Base-by-base conservation (phyloP, 2,888 invertebrate genomes). In the Panopea generosa region DNA sequence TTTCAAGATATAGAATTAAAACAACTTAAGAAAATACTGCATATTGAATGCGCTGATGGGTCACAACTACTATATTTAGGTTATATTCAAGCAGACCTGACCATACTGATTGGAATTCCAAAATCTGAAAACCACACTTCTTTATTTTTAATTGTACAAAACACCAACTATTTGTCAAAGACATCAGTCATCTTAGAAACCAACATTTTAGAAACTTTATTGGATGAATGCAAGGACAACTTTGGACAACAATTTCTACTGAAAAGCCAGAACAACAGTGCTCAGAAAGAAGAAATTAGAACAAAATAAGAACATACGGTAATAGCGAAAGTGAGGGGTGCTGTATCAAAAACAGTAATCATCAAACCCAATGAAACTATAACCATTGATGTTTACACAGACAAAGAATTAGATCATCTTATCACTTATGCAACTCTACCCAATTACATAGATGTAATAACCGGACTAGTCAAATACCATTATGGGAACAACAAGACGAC, bases 381-480 rank as follows among this genome's bases (percentile, higher is more conserved):
- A 0, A 20, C 26, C 2, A 18, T 76, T 6, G 11, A 7, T 11
- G 67, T 52, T 2, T 67, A 49, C 40, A 59, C 66, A 16, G 71
- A 76, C 38, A 71, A 56, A 49, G 57, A 63, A 43, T n/a, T 70
- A 4, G 33, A 63, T 14, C 53, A 70, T 49, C 45, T 20, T 4
- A 24, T 14, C 1, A 76, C 66, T 1, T 9, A 62, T 9, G 24
- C 68, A 27, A 16, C 22, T 27, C 2, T 62, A 11, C 59, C 61
- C 4, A 27, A 4, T n/a, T 67, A 47, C 18, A 45, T 68, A 16
- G 68, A 74, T n/a, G 68, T 74, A 18, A 63, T 47, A 1, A 63
- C 63, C 18, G 29, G 47, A 20, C 24, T 75, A n/a, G 24, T 68
- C 1, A 45, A 43, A 9, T 63, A 68, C 38, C 26, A 45, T 2